Base-by-base conservation (phyloP, 1,140 invertebrate species). In the Gonatopus flavifemur region DNA sequence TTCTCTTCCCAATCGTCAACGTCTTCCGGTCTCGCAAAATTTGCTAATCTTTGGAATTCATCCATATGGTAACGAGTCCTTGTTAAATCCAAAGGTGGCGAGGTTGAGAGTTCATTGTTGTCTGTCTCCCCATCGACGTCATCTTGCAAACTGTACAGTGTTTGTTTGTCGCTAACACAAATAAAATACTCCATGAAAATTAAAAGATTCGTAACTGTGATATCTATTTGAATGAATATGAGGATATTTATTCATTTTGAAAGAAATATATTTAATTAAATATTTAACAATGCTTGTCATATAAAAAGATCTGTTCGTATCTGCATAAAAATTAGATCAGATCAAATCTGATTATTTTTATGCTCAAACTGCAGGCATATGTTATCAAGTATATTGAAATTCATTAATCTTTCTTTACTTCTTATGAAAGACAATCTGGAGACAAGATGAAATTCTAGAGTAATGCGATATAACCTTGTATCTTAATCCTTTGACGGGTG, bases 1-100 rank as follows among this genome's bases (percentile, higher is more conserved):
- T 79, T 80, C 10, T 84, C 83, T 65, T 89, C 87, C 88, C 88
- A 90, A 61, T 90, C 84, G 35, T 85, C 84, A 32, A 80, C 74
- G 9, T 82, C 76, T 49, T 83, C 82, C 7, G 79, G 74, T 49
- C 84, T 80, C n/a, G 82, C 81, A 59, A 86, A 82, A 25, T 83
- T 83, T 31, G 86, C 82, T 44, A 84, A 74, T 25, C 81, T 79
- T 55, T 89, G 84, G 72, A 87, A 88, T 58, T 91, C 89, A 49
- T 85, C 84, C 88, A 91, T 91, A 3, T 84, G 52, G 53, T 80
- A 76, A 21, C 80, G 80, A 8, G 84, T 82, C 57, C 84, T 84
- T 16, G 69, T 70, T n/a, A 82, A 66, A 69, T 91, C 88, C 65
- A 86, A 88, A 0, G 82, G 76, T 7, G 81, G 74, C 10, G 49